Conservation (phyloP, 2,797 vertebrate species). For the Enteromius viviparus region DNA sequence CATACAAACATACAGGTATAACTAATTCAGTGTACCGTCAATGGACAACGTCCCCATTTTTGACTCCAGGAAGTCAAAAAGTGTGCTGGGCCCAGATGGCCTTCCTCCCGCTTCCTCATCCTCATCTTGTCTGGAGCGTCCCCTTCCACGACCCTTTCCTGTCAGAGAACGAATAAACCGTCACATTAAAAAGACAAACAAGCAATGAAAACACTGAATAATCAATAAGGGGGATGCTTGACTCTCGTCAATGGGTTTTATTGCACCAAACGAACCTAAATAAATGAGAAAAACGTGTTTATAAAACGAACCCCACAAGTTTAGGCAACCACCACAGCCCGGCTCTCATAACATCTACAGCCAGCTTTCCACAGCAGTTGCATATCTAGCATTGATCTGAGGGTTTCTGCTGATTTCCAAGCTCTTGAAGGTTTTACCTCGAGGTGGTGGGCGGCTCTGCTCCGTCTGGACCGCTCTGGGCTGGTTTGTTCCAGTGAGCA, state of each 20-base stretch:
- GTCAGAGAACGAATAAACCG: neutral
- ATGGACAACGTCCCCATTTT: slow-evolving; percentile 95
- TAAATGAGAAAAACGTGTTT: neutral
- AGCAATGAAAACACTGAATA: neutral
- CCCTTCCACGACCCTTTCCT: slow-evolving; percentile 89
- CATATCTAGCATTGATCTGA: neutral
- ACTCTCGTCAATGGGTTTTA: neutral
- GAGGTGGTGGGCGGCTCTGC: slow-evolving; percentile 76
- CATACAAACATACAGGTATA: neutral
- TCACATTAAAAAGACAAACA: neutral
- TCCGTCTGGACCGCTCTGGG: slow-evolving; percentile 76
- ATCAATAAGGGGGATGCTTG: neutral
- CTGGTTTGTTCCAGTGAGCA: slow-evolving; percentile 84
- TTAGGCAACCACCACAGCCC: neutral
- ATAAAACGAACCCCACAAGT: neutral
- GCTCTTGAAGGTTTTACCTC: slow-evolving; percentile 79
- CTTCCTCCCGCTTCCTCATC: slow-evolving; percentile 89
- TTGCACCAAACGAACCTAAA: neutral
- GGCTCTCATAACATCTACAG: neutral
- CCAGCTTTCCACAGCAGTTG: neutral
- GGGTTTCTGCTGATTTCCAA: neutral
- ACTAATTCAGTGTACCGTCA: slow-evolving; percentile 82
- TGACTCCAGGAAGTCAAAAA: slow-evolving; percentile 98
- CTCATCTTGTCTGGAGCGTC: slow-evolving; percentile 89
- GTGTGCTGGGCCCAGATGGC: slow-evolving; percentile 95